A percentile compares a stretch with the other conserved stretches of the same genome.
phyloP scores from a whole-genome alignment of 2,113 vertebrate species.

The Crotalus viridis region DNA sequence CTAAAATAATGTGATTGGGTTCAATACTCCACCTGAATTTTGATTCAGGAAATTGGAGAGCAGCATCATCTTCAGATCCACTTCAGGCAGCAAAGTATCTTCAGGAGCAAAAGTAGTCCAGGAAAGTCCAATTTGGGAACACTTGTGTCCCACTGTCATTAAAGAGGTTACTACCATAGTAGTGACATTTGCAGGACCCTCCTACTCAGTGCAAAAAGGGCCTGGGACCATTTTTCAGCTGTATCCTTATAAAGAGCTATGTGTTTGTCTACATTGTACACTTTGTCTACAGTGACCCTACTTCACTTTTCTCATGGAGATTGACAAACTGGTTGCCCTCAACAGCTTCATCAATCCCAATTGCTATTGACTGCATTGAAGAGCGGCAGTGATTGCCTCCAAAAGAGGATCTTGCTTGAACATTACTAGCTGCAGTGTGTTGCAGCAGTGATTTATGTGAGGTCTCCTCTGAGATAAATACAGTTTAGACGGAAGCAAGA shows the following conservation, averaged over 20 bases:
- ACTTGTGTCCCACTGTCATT: not conserved
- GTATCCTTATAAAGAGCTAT: conserved; percentile 3
- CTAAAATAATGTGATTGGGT: not conserved
- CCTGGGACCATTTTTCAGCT: conserved; percentile 50
- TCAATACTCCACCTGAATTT: not conserved
- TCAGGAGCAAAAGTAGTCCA: not conserved
- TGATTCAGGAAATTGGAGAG: not conserved
- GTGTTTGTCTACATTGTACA: not conserved
- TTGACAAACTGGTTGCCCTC: not conserved
- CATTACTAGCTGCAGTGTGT: not conserved
- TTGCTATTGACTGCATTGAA: not conserved
- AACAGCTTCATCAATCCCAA: not conserved
- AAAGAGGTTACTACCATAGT: not conserved
- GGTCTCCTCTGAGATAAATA: not conserved
- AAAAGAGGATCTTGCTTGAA: not conserved
- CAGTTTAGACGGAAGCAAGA: not conserved
- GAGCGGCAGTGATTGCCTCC: not conserved
- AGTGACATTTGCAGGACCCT: conserved; percentile 3
- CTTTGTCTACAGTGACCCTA: conserved; percentile 27
- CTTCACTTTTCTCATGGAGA: conserved; percentile 1
- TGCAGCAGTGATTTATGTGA: not conserved
- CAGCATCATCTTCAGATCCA: not conserved
- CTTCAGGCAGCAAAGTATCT: not conserved
- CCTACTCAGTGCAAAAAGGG: conserved; percentile 8
- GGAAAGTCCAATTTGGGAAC: not conserved